These are phyloP conservation scores for Cliona cf. orientalis DNA, from an alignment of 37 sponge, comb jelly and placozoan species.

Conservation along the genomic window DNA sequence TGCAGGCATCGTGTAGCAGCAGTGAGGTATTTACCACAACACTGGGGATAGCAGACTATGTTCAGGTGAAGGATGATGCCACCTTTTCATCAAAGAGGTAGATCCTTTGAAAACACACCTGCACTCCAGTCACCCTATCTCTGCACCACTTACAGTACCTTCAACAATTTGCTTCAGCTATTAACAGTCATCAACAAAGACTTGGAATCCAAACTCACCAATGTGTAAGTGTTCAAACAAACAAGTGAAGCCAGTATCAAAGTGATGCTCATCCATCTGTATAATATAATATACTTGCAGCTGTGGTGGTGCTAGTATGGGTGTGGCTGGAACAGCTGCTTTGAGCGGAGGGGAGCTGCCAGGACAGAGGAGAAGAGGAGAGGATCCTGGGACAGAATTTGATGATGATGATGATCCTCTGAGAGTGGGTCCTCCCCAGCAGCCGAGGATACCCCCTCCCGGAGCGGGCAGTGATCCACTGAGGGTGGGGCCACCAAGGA, in stretches of 20 bases:
- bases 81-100: conserved; percentile 21
- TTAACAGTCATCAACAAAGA: conserved; percentile 52
- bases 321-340: background rate
- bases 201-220: conserved; percentile 31
- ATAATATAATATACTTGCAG: background rate
- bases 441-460: too few species aligned
- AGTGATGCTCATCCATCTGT: background rate
- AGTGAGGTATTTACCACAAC: conserved; percentile 8
- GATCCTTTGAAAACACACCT: background rate
- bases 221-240: conserved; percentile 22
- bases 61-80: conserved; percentile 11
- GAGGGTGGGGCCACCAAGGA: conserved; percentile 28
- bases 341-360: background rate
- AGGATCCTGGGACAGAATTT: background rate
- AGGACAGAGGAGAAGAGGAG: background rate
- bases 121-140: background rate
- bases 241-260: too few species aligned
- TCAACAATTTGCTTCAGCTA: conserved; percentile 44
- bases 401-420: conserved; percentile 32
- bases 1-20: background rate
- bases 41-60: conserved; percentile 13
- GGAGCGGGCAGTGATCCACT: conserved; percentile 39
- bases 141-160: conserved; percentile 21
- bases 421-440: conserved; percentile 18
- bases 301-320: background rate